These are phyloP conservation scores for Mycetomoellerius zeteki DNA, from an alignment of 1,140 invertebrate genomes.

Conservation along the genomic window DNA sequence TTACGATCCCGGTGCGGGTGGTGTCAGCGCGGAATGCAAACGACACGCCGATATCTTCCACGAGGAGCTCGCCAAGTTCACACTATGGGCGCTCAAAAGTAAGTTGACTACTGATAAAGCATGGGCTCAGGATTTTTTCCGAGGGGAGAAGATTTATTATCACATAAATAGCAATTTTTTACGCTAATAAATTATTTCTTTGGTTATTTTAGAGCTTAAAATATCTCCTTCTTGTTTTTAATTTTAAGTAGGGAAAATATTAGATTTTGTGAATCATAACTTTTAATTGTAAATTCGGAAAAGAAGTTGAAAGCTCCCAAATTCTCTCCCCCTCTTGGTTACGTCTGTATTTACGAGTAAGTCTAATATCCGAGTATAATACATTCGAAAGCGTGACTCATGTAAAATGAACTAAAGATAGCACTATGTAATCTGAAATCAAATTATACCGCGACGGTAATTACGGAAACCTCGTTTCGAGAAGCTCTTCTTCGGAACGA, in stretches of 20 bases:
- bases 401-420: background rate
- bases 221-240: too few species aligned
- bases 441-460: background rate
- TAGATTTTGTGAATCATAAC: too few species aligned
- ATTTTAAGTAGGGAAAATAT: too few species aligned
- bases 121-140: too few species aligned
- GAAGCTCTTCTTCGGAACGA: background rate
- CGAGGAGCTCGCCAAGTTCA: slow-evolving; percentile 84
- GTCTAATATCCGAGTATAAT: background rate
- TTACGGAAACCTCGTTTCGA: background rate
- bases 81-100: slow-evolving; percentile 88
- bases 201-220: too few species aligned
- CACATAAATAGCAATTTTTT: too few species aligned
- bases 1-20: slow-evolving; percentile 81
- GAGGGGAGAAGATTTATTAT: too few species aligned
- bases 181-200: too few species aligned
- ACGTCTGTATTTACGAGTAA: too few species aligned
- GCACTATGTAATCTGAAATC: background rate
- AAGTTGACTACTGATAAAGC: slow-evolving; percentile 72
- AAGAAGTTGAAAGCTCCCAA: too few species aligned
- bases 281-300: too few species aligned
- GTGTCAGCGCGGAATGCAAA: slow-evolving; percentile 84
- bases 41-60: slow-evolving; percentile 84
- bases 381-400: background rate
- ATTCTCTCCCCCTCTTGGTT: too few species aligned